Percentiles rank a stretch among this genome's conserved stretches.
Evolutionary conservation across 1,140 invertebrate genomes (phyloP).

Genomic region (Lerema accius): DNA sequence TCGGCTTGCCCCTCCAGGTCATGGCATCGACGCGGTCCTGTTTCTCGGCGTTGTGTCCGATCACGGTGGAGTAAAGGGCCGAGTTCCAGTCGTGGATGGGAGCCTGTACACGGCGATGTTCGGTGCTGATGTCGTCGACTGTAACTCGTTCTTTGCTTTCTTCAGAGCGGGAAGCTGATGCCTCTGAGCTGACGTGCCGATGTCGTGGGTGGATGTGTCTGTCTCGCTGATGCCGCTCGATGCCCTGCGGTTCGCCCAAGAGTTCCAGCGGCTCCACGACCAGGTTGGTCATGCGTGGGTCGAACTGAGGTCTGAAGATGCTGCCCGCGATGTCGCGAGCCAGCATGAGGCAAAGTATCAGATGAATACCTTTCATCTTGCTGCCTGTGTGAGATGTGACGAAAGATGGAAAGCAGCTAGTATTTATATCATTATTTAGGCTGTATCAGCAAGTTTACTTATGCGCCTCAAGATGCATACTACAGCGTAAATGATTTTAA

Average conservation of each 20-base stretch:
- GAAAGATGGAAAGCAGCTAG: background rate
- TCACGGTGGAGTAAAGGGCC: slow-evolving; percentile 39
- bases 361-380: slow-evolving; percentile 60
- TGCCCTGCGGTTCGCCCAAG: slow-evolving; percentile 34
- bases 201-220: slow-evolving; percentile 17
- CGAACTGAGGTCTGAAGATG: slow-evolving; percentile 55
- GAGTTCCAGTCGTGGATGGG: slow-evolving; percentile 40
- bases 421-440: slow-evolving; percentile 12
- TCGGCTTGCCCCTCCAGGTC: slow-evolving; percentile 48
- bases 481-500: background rate
- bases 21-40: slow-evolving; percentile 47
- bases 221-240: slow-evolving; percentile 28
- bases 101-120: slow-evolving; percentile 23
- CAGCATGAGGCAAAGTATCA: slow-evolving; percentile 59
- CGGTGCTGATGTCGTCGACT: slow-evolving; percentile 35
- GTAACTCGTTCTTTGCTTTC: slow-evolving; percentile 40
- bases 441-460: background rate
- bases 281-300: slow-evolving; percentile 37
- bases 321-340: slow-evolving; percentile 50
- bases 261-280: slow-evolving; percentile 45
- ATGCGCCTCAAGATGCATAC: background rate
- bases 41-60: slow-evolving; percentile 38
- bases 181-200: slow-evolving; percentile 8
- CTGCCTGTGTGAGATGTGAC: slow-evolving; percentile 6
- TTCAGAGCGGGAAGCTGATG: slow-evolving; percentile 13